Conservation (phyloP, 2,797 vertebrate genomes). For the Chiloscyllium punctatum region DNA sequence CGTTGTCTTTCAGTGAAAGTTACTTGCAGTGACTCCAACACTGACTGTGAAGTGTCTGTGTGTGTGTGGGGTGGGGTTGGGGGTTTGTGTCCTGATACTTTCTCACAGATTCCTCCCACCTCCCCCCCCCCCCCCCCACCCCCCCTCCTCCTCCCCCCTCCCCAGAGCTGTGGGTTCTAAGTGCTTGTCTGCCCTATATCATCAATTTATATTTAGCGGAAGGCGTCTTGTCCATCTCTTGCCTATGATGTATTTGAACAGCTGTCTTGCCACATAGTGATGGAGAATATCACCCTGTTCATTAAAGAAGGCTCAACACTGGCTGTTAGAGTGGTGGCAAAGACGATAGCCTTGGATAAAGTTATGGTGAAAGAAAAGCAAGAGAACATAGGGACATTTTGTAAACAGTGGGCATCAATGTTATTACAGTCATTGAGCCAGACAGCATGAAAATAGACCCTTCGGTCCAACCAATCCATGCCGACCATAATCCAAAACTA, state of each 20-base stretch:
- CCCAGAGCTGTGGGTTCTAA: constrained; percentile 42
- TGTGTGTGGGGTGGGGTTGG: too few species aligned
- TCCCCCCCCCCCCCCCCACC: too few species aligned
- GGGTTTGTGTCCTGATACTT: background rate
- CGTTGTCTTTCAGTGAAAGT: background rate
- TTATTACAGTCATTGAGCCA: too few species aligned
- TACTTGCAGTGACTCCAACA: background rate
- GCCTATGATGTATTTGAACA: background rate
- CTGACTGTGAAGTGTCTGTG: background rate
- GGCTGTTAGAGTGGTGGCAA: background rate
- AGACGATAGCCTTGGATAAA: background rate
- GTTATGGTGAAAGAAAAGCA: background rate
- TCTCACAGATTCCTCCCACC: background rate
- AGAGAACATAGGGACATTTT: background rate
- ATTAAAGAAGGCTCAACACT: background rate
- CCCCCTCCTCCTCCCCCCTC: too few species aligned
- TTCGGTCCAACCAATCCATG: too few species aligned
- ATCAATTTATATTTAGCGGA: constrained; percentile 59
- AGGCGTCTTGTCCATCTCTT: constrained; percentile 44
- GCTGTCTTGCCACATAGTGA: background rate
- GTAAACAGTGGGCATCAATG: background rate
- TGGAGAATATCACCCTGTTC: background rate
- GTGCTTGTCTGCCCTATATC: constrained; percentile 47
- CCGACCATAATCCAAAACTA: too few species aligned
- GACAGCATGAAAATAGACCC: too few species aligned